Percentiles rank a stretch among this genome's conserved stretches.
These are phyloP conservation scores for Sylvia borin DNA, from an alignment of 2,797 vertebrate genomes.

Conservation along the genomic window DNA sequence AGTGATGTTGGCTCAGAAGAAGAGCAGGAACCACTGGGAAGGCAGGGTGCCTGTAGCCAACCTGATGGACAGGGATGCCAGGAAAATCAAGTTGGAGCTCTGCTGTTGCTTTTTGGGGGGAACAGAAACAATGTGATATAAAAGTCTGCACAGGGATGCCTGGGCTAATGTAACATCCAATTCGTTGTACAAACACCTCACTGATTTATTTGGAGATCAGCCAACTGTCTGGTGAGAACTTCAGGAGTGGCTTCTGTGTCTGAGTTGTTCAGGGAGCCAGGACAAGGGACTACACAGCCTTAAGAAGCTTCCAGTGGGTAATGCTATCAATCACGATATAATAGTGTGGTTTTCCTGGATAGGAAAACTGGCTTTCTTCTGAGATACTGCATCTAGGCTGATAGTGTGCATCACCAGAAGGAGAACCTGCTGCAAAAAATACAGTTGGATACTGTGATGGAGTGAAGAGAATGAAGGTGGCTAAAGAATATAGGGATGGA, in stretches of 20 bases:
- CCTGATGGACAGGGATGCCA: not conserved
- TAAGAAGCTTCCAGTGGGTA: not conserved
- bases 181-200: not conserved
- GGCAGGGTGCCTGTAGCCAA: not conserved
- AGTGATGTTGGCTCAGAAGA: not conserved
- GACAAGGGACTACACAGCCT: not conserved
- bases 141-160: not conserved
- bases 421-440: not conserved
- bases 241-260: not conserved
- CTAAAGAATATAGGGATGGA: not conserved
- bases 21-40: not conserved
- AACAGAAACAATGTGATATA: not conserved
- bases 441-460: not conserved
- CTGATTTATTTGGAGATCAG: not conserved
- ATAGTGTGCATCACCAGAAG: not conserved
- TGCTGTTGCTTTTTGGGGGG: not conserved
- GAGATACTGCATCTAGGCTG: not conserved
- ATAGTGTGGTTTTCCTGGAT: not conserved
- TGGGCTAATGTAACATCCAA: not conserved
- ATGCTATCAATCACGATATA: not conserved
- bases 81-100: not conserved
- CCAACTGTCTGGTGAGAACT: not conserved
- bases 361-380: not conserved
- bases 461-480: not conserved
- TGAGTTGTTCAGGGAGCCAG: not conserved